A percentile compares a stretch with the other conserved stretches of the same genome.
Conservation (phyloP, 2,113 vertebrate genomes). For the Oryzias woworae region DNA sequence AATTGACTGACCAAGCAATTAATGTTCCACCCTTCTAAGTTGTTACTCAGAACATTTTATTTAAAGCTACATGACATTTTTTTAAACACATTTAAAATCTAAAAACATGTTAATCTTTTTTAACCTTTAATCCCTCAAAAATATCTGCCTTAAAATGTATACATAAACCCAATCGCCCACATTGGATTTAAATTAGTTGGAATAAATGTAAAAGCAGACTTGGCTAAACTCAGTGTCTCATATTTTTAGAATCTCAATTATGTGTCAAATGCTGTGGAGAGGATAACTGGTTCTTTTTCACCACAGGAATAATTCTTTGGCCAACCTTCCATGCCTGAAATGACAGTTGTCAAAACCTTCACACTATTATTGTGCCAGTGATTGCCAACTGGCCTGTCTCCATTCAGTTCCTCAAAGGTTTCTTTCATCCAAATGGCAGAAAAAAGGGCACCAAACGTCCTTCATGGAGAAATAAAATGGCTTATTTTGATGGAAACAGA, state of each 20-base stretch:
- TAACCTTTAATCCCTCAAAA: background rate
- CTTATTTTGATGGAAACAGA: background rate
- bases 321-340: constrained; percentile 19
- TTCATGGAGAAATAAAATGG: background rate
- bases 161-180: too few relatives aligned
- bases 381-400: constrained; percentile 18
- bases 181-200: background rate
- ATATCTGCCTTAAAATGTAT: constrained; percentile 1
- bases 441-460: constrained; percentile 13
- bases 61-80: too few relatives aligned
- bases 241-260: constrained; percentile 6
- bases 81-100: too few relatives aligned
- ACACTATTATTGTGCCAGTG: constrained; percentile 6
- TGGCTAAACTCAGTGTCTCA: background rate
- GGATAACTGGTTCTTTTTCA: constrained; percentile 17
- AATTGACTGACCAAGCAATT: background rate
- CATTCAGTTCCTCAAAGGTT: constrained; percentile 4
- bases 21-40: background rate
- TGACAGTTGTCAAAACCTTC: constrained; percentile 19
- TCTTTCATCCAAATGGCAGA: constrained; percentile 18
- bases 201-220: constrained; percentile 9
- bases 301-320: constrained; percentile 16
- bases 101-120: too few relatives aligned
- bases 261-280: constrained; percentile 12
- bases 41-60: too few relatives aligned